Percentiles rank a stretch among this genome's conserved stretches.
Conservation (phyloP, 2,797 vertebrate genomes). For the Bryconaethiops microstoma region DNA sequence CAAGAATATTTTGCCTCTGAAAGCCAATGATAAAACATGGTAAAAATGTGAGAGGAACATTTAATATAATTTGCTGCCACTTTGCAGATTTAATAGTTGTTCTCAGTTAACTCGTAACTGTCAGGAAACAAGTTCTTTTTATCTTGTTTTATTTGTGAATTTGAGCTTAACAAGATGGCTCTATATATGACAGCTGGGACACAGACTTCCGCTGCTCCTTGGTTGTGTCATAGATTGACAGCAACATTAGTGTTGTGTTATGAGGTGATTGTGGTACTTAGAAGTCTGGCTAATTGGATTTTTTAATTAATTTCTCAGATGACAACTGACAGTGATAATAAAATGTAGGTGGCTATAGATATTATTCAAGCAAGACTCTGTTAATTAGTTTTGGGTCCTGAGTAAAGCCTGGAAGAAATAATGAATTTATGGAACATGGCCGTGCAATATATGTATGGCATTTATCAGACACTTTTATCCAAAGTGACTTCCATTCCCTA, state of each 20-base stretch:
- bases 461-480: too few relatives aligned
- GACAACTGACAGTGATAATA: constrained; percentile 50
- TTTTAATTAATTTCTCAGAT: constrained; percentile 55
- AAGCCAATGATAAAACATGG: too few relatives aligned
- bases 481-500: too few relatives aligned
- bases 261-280: constrained; percentile 26
- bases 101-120: constrained; percentile 31
- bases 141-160: background rate
- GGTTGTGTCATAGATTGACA: background rate
- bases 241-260: background rate
- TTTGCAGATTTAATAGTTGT: constrained; percentile 39
- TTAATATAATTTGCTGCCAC: background rate
- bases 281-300: constrained; percentile 53
- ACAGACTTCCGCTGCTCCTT: background rate
- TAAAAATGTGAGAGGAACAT: too few relatives aligned
- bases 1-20: too few relatives aligned
- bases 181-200: background rate
- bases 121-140: background rate
- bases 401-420: constrained; percentile 36
- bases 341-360: constrained; percentile 51
- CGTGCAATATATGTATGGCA: constrained; percentile 1
- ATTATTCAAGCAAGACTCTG: constrained; percentile 42
- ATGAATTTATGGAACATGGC: constrained; percentile 11
- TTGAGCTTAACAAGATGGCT: constrained; percentile 15
- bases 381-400: constrained; percentile 54